These are phyloP conservation scores for Channallabes apus DNA, from an alignment of 2,797 vertebrate species.

Conservation along the genomic window DNA sequence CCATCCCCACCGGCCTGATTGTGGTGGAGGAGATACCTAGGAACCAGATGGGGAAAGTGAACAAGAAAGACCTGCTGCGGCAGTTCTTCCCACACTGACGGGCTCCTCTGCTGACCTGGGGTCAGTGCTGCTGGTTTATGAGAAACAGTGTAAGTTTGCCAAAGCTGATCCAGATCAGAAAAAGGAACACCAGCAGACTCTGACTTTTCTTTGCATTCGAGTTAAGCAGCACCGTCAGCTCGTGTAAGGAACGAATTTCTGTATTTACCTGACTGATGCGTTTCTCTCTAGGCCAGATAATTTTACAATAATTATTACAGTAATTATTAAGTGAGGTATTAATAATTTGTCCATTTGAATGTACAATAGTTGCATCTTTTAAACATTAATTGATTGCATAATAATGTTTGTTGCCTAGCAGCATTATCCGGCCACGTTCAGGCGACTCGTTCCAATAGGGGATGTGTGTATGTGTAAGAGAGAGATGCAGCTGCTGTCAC, in stretches of 20 bases:
- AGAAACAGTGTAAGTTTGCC: neutral
- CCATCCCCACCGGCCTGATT: conserved; percentile 83
- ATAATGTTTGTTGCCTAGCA: neutral
- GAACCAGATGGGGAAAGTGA: conserved; percentile 97
- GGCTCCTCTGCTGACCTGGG: neutral
- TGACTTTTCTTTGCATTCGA: neutral
- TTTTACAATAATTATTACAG: neutral
- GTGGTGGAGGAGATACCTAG: conserved; percentile 88
- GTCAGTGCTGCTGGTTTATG: neutral
- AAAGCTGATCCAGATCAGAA: neutral
- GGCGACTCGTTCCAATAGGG: neutral
- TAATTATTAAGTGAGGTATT: neutral
- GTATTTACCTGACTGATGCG: neutral
- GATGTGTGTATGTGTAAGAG: neutral
- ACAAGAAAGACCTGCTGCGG: conserved; percentile 88
- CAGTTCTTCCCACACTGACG: conserved; percentile 73
- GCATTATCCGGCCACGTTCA: neutral
- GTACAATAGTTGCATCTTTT: neutral
- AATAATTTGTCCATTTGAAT: neutral
- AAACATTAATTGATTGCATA: neutral
- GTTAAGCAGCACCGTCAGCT: neutral
- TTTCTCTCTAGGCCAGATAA: neutral
- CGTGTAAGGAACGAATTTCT: neutral
- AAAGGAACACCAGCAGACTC: neutral
- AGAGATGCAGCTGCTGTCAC: neutral